These are phyloP conservation scores for Glomeris maerens DNA, from an alignment of 1,140 invertebrate genomes.

Conservation along the genomic window DNA sequence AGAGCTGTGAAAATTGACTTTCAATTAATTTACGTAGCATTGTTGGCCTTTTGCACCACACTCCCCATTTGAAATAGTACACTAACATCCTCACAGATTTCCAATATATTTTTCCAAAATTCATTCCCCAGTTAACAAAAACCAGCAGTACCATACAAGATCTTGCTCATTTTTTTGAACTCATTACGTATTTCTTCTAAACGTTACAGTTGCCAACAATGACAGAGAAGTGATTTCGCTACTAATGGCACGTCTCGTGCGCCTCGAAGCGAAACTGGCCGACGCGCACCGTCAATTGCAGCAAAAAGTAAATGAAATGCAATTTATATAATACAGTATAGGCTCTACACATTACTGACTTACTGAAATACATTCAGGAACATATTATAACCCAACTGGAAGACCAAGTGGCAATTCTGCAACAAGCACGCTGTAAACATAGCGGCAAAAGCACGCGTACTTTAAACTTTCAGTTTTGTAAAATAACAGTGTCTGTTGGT, in stretches of 20 bases:
- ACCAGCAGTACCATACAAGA: no score
- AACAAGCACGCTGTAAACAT: slow-evolving; percentile 3
- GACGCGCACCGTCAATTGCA: neutral
- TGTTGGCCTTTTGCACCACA: no score
- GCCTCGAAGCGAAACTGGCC: slow-evolving; percentile 1
- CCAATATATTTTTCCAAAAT: no score
- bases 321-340: slow-evolving; percentile 3
- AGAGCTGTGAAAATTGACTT: no score
- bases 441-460: neutral
- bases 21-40: no score
- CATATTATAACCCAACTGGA: neutral
- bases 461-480: neutral
- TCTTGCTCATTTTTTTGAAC: no score
- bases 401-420: slow-evolving; percentile 6
- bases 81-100: no score
- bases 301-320: slow-evolving; percentile 10
- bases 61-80: no score
- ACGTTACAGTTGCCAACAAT: neutral
- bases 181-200: no score
- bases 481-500: neutral
- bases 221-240: slow-evolving; percentile 4
- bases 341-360: neutral
- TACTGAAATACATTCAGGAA: slow-evolving; percentile 1
- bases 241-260: slow-evolving; percentile 8
- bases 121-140: no score